Conservation (phyloP, 2,113 vertebrate species). For the Myotis lucifugus region DNA sequence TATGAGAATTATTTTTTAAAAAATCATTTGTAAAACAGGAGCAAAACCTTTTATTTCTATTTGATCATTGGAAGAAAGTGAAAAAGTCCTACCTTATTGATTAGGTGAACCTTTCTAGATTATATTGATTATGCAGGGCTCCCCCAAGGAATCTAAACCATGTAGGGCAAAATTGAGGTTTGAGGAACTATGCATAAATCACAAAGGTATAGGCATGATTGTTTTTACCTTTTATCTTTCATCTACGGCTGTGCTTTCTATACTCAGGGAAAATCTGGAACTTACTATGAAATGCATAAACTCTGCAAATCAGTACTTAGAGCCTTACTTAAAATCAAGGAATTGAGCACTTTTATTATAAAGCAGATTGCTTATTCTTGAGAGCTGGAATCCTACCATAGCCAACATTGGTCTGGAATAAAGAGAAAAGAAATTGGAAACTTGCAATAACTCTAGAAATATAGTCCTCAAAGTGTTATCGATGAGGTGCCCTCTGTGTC, state of each 20-base stretch:
- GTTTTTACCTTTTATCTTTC: slow-evolving; percentile 35
- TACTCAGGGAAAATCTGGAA: slow-evolving; percentile 13
- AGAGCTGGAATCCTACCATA: neutral
- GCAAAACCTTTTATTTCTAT: slow-evolving; percentile 55
- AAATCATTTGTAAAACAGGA: slow-evolving; percentile 68
- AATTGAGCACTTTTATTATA: slow-evolving; percentile 1
- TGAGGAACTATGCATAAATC: neutral
- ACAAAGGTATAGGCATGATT: neutral
- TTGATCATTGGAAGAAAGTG: slow-evolving; percentile 40
- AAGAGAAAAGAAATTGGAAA: neutral
- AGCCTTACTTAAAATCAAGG: neutral
- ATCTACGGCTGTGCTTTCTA: neutral
- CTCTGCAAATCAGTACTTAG: neutral
- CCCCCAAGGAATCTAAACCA: neutral
- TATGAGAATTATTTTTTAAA: slow-evolving; percentile 33
- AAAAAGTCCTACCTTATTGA: slow-evolving; percentile 45
- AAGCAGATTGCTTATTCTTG: neutral
- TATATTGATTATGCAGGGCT: neutral
- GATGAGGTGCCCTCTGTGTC: neutral
- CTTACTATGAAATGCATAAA: neutral
- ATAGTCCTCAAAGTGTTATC: neutral
- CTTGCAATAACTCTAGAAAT: neutral
- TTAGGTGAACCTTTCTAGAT: slow-evolving; percentile 39
- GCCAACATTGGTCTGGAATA: neutral
- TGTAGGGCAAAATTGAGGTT: neutral